Conservation (phyloP, 2,113 vertebrate species). For the Salvator merianae region DNA sequence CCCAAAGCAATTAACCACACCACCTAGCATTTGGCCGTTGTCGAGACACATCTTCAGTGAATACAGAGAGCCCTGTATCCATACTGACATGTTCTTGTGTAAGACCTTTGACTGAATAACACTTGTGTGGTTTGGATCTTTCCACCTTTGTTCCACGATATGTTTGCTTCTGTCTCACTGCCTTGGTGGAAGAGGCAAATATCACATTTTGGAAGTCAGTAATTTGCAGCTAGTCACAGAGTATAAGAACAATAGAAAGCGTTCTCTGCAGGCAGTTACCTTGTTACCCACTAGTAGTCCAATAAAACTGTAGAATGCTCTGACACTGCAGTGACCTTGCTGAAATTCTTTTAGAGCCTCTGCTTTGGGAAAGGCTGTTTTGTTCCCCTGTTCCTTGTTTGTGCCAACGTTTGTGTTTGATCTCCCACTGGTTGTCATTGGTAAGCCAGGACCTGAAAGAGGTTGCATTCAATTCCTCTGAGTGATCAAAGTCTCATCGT, state of each 20-base stretch:
- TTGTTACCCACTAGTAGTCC: slow-evolving; percentile 27
- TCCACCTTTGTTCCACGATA: fast-evolving
- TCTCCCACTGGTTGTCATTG: slow-evolving; percentile 51
- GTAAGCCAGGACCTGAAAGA: slow-evolving; percentile 55
- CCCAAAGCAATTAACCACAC: neutral
- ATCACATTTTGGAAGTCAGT: slow-evolving; percentile 44
- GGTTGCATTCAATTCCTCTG: slow-evolving; percentile 55
- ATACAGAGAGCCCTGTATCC: neutral
- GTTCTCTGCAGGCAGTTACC: slow-evolving; percentile 6
- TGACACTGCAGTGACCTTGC: slow-evolving; percentile 28
- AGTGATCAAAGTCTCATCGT: slow-evolving; percentile 58
- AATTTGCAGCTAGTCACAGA: slow-evolving; percentile 26
- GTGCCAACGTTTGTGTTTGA: slow-evolving; percentile 64
- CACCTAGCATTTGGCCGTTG: neutral
- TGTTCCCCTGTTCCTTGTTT: slow-evolving; percentile 57
- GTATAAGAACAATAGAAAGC: neutral
- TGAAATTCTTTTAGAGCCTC: slow-evolving; percentile 49
- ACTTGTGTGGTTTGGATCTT: neutral
- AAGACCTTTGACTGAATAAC: neutral
- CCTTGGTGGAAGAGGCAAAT: slow-evolving; percentile 20
- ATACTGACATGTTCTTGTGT: neutral
- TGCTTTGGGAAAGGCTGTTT: slow-evolving; percentile 55
- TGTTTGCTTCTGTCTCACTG: slow-evolving; percentile 8
- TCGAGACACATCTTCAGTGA: neutral
- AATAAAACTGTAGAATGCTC: neutral